Evolutionary conservation across 2,113 vertebrate genomes (phyloP), one percentile per base, ranked within the genome.

Genomic region (Ochotona princeps): DNA sequence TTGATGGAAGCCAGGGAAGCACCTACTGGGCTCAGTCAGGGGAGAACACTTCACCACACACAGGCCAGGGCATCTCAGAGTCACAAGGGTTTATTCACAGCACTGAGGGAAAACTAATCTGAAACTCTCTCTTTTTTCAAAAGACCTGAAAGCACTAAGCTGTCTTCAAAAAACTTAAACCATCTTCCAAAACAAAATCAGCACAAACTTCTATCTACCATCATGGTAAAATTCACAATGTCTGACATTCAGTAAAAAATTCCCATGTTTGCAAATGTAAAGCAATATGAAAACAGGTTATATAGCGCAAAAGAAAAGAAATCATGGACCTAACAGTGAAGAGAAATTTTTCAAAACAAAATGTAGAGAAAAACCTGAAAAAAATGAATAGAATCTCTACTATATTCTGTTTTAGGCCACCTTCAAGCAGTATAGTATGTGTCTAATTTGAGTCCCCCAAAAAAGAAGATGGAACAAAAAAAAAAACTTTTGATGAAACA

Each of bases 151-250:
- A 92, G 15, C 25, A 80, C 1, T 18, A 84, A 90, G 87, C 1
- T 63, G 32, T 90, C 84, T 30, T 60, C 38, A 57, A 90, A 66
- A 90, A 90, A 92, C 14, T 67, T 82, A 57, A 90, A 32, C 7
- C 38, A 75, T 65, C 6, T 70, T 8, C 60, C 51, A 83, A 21
- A 84, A 75, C 17, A 89, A 63, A 83, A 25, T 30, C 78, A 61
- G 84, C 18, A 96, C 30, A 80, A 74, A 80, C 30, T 25, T 72
- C n/a, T 66, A 60, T 44, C 61, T 66, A 73, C 18, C 54, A 83
- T 23, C 60, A 90, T 63, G 47, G 38, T 87, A 93, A 87, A 72
- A 49, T 63, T 90, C 49, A 66, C 15, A 85, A 67, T 63, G 5
- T 87, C 51, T 76, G n/a, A 26, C 8, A 90, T 11, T n/a, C 26